Base-by-base conservation (phyloP, 2,113 vertebrate species). In the Oriolus oriolus region DNA sequence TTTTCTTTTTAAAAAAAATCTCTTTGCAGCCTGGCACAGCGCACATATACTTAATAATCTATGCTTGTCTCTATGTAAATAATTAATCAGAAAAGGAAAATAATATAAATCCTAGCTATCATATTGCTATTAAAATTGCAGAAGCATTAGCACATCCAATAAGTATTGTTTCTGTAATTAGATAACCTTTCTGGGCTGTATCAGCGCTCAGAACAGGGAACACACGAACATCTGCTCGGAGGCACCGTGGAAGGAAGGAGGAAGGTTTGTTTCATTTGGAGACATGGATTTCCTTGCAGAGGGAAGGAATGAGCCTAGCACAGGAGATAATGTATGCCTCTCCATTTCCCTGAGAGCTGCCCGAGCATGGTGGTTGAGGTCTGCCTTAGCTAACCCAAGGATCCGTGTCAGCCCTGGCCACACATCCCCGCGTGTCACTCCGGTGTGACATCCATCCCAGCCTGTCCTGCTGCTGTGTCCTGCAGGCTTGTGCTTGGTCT, bases 21-120 rank as follows among this genome's bases (percentile, higher is more conserved):
- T 96, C 93, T 93, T 91, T 94, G 80, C 89, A 95, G 89, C 71
- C 92, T 86, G 92, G 90, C 86, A 92, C 24, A 28, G 86, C 61
- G 68, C 90, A 93, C 89, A 95, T 45, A 14, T 97, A 97, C 97
- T 98, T 97, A 97, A 98, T 98, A 97, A 97, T 96, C 96, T 91
- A 86, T 69, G 96, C 93, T 97, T 97, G 95, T 97, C 96, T 78
- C 89, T 96, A 85, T 97, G 92, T 98, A 97, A 98, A 98, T 98
- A 98, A 98, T 98, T 98, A 98, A 98, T 98, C 98, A 97, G 98
- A 97, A 95, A 96, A 96, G 96, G 98, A 98, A 97, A 98, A 98
- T 98, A 97, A 98, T 98, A 98, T 96, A 96, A 97, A 98, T 98
- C 97, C 97, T 90, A 97, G 97, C 94, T 93, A 97, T 97, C 97